Conservation (phyloP, 2,797 vertebrate species). For the Bradypus variegatus region DNA sequence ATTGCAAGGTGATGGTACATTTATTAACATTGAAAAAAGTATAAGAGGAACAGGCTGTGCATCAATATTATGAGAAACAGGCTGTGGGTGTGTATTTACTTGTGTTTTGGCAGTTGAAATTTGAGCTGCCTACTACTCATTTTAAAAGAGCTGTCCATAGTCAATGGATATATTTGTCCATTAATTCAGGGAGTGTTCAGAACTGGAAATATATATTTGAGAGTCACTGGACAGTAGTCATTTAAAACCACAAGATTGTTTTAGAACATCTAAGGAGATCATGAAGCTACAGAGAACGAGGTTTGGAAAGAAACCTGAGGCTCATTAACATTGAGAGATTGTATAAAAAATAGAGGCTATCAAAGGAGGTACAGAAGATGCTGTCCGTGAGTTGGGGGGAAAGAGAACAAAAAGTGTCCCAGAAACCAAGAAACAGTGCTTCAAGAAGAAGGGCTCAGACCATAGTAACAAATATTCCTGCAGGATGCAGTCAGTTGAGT, state of each 20-base stretch:
- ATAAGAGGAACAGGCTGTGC: neutral
- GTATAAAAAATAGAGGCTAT: too few species aligned
- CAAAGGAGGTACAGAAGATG: too few species aligned
- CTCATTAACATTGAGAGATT: neutral
- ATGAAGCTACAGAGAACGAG: neutral
- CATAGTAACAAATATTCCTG: too few species aligned
- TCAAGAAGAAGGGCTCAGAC: too few species aligned
- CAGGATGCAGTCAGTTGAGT: too few species aligned
- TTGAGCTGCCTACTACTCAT: neutral
- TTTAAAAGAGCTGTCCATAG: neutral
- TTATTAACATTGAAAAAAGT: neutral
- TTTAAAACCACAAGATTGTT: neutral
- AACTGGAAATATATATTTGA: too few species aligned
- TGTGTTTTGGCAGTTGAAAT: neutral
- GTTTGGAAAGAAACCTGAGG: neutral
- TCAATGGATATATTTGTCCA: neutral
- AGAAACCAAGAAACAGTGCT: too few species aligned
- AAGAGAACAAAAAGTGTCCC: too few species aligned
- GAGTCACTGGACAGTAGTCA: neutral
- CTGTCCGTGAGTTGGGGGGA: too few species aligned
- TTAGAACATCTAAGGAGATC: neutral
- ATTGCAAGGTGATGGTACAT: too few species aligned
- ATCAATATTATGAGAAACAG: too few species aligned
- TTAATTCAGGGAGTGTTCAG: neutral
- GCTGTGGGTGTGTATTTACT: neutral